Percentiles rank a stretch among this genome's conserved stretches.
phyloP scores from a whole-genome alignment of 2,888 invertebrate species.

The Cephalotes varians region DNA sequence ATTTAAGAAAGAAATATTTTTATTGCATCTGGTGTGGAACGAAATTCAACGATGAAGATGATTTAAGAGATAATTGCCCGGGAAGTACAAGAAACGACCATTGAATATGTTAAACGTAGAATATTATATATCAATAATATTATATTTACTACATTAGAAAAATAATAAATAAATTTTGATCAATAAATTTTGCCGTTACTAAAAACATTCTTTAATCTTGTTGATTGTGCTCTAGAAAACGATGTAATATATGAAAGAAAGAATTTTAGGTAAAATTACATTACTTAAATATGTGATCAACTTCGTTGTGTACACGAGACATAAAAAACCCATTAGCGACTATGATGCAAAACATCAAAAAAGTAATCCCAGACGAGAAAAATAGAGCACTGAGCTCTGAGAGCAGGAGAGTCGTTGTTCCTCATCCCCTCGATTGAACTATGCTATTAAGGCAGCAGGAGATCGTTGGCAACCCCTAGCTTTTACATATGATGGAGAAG shows the following conservation, averaged over 20 bases:
- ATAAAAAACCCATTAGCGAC: constrained; percentile 78
- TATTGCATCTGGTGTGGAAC: constrained; percentile 94
- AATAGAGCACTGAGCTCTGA: constrained; percentile 55
- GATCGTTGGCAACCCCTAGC: constrained; percentile 73
- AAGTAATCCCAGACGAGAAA: constrained; percentile 63
- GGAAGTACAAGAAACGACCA: constrained; percentile 89
- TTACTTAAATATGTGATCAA: constrained; percentile 54
- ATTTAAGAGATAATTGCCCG: constrained; percentile 89
- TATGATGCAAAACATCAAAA: constrained; percentile 76
- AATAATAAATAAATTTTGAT: too few species aligned
- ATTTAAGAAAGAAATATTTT: constrained; percentile 90
- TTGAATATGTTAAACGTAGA: constrained; percentile 70
- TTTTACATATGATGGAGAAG: constrained; percentile 56
- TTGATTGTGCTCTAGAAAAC: not conserved
- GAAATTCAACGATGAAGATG: constrained; percentile 88
- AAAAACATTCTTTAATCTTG: not conserved
- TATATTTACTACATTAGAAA: not conserved
- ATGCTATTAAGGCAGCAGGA: constrained; percentile 81
- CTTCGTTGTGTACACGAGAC: constrained; percentile 64
- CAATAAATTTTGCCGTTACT: not conserved
- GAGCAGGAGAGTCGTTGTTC: constrained; percentile 67
- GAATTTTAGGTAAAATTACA: constrained; percentile 24
- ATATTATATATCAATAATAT: not conserved
- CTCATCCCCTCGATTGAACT: constrained; percentile 65
- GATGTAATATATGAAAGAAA: not conserved